Conservation (phyloP, 1,140 invertebrate genomes). For the Phthorimaea operculella region DNA sequence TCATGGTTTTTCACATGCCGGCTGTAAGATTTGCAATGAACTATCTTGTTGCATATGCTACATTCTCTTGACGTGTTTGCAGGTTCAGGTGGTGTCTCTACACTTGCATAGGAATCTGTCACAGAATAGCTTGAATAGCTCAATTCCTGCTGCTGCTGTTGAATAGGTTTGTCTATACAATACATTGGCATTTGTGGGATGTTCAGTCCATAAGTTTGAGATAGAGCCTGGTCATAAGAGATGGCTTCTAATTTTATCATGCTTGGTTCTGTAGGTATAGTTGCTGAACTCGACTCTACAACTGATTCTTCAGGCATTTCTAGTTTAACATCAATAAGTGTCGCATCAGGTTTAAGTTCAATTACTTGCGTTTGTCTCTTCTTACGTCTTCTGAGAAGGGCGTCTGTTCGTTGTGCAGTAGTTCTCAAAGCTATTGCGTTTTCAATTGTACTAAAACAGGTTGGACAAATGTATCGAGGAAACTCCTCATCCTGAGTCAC, state of each 20-base stretch:
- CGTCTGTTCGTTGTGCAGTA: slow-evolving; percentile 4
- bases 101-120: neutral
- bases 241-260: too few species aligned
- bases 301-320: too few species aligned
- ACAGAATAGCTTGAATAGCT: neutral
- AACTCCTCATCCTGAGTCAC: neutral
- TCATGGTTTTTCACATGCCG: too few species aligned
- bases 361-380: neutral
- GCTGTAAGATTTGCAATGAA: too few species aligned
- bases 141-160: neutral
- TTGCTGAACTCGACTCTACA: too few species aligned
- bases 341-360: too few species aligned
- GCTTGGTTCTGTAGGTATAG: too few species aligned
- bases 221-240: too few species aligned
- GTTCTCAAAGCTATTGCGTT: slow-evolving; percentile 6
- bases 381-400: neutral
- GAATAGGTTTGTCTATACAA: neutral
- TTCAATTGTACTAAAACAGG: slow-evolving; percentile 6
- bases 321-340: too few species aligned
- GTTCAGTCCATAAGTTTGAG: neutral
- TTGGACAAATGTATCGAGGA: slow-evolving; percentile 6
- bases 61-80: neutral
- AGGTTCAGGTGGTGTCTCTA: too few species aligned
- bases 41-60: neutral
- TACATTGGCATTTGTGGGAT: neutral